These are phyloP conservation scores for Norana najaformis DNA, from an alignment of 2,888 invertebrate genomes.

Conservation along the genomic window DNA sequence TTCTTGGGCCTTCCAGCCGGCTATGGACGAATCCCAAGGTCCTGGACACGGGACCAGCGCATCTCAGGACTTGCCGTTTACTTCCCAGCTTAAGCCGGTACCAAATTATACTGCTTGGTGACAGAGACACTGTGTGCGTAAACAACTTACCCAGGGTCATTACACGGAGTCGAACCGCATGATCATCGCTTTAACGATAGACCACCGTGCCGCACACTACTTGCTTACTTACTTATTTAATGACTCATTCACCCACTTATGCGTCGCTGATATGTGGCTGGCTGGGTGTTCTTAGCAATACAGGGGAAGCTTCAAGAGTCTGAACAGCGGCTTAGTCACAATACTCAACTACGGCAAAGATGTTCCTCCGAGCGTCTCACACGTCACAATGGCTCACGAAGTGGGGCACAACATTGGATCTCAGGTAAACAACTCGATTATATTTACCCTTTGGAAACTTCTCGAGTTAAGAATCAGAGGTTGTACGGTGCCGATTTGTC, in stretches of 20 bases:
- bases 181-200: too few relatives aligned
- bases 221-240: background rate
- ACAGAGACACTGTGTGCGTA: too few relatives aligned
- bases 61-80: too few relatives aligned
- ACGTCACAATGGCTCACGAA: constrained; percentile 95
- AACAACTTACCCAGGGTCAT: too few relatives aligned
- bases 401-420: constrained; percentile 96
- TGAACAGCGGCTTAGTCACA: constrained; percentile 98
- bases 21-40: too few relatives aligned
- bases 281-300: constrained; percentile 69
- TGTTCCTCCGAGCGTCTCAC: constrained; percentile 83
- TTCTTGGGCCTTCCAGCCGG: too few relatives aligned
- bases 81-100: too few relatives aligned
- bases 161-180: too few relatives aligned
- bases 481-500: background rate
- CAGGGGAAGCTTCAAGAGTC: constrained; percentile 71
- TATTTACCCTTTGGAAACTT: background rate
- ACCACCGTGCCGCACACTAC: too few relatives aligned
- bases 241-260: background rate
- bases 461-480: background rate
- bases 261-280: background rate
- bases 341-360: constrained; percentile 90
- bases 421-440: constrained; percentile 33
- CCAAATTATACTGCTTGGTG: too few relatives aligned
- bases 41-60: too few relatives aligned